These are phyloP conservation scores for Galago senegalensis DNA, from an alignment of 2,797 vertebrate species.

Conservation along the genomic window DNA sequence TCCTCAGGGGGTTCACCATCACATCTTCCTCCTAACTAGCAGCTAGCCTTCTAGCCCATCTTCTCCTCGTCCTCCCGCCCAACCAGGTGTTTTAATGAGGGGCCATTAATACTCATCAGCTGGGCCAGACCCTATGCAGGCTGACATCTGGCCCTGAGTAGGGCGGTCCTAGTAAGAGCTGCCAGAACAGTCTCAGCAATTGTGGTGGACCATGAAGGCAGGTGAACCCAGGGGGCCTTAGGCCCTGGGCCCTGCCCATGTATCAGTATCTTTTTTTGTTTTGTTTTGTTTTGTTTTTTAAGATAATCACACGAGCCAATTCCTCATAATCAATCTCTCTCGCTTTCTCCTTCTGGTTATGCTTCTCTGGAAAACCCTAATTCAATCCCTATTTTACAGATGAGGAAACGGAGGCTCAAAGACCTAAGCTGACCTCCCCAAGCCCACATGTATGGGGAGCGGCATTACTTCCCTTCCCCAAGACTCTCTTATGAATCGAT, in stretches of 20 bases:
- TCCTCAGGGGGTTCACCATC: background rate
- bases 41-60: too few species aligned
- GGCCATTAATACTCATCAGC: background rate
- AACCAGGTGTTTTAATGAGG: background rate
- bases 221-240: background rate
- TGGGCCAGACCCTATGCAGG: too few species aligned
- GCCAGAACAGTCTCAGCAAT: background rate
- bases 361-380: background rate
- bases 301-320: background rate
- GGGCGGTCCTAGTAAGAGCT: background rate
- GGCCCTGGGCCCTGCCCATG: background rate
- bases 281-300: too few species aligned
- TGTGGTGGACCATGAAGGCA: background rate
- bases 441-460: background rate
- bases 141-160: background rate
- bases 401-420: background rate
- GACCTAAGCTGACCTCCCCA: background rate
- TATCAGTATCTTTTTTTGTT: too few species aligned
- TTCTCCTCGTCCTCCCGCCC: background rate
- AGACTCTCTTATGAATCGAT: background rate
- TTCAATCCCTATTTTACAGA: background rate
- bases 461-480: background rate
- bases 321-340: background rate
- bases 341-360: too few species aligned
- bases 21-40: background rate